Evolutionary conservation across 2,797 vertebrate species (phyloP), one percentile per base, ranked within the genome.

Genomic region (Gallinago solitaria): DNA sequence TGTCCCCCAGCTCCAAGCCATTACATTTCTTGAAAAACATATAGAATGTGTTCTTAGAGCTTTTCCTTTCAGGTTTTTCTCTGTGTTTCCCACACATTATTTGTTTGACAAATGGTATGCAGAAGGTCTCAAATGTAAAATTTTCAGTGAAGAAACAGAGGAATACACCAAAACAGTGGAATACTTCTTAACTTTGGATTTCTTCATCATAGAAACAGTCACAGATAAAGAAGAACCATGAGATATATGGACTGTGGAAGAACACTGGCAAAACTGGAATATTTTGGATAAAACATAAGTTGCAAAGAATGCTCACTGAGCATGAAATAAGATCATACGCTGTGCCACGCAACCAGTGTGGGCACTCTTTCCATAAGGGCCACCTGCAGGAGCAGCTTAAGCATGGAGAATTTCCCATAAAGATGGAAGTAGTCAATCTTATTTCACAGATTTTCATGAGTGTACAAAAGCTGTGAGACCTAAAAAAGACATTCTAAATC

Each of bases 61-160:
- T 73, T 5, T 57, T 32, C 5, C 82, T 68, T 85, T 41, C 24
- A 57, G 3, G 4, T 47, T 90, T 20, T 73, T n/a, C 15, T 23
- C 5, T 78, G 19, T 68, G 60, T 56, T 74, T 64, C 14, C 1
- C 9, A 45, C 20, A 50, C 1, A 32, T 50, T 47, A 11, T 83
- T 93, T 69, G n/a, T 68, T 69, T 60, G 67, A 85, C 53, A 90
- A 90, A 57, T 21, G 37, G 2, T 37, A 51, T 81, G 43, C 35
- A 35, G 37, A 92, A 37, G 47, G 23, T 16, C 10, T 83, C 6
- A 8, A 76, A 68, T 27, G 8, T 48, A 57, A 84, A 89, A 12
- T 41, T 91, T 84, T 63, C 45, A 41, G 47, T 27, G 57, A 60
- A 74, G 35, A 91, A 97, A 39, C 17, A 57, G 32, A 33, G 16